Conservation (phyloP, 2,797 vertebrate genomes). For the Aplochiton taeniatus region DNA sequence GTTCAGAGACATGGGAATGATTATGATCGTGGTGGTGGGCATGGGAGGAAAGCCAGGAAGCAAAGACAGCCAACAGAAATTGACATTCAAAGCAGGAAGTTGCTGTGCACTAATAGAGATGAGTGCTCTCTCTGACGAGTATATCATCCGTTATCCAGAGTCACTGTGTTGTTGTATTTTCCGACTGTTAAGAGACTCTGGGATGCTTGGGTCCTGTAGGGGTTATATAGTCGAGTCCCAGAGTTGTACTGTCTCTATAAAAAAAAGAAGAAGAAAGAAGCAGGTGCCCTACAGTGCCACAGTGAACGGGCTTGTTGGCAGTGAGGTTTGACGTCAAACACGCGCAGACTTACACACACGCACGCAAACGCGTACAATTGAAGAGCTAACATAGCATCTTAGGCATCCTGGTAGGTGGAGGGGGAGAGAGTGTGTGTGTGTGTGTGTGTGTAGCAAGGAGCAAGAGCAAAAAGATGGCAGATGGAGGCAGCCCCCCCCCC, state of each 20-base stretch:
- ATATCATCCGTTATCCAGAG: neutral
- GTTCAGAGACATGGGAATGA: slow-evolving; percentile 11
- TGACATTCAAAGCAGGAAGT: slow-evolving; percentile 55
- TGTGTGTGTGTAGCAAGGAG: slow-evolving; percentile 23
- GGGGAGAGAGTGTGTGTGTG: slow-evolving; percentile 16
- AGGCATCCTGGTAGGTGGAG: slow-evolving; percentile 13
- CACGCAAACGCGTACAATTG: neutral
- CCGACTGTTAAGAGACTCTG: neutral
- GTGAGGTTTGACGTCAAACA: slow-evolving; percentile 25
- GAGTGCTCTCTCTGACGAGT: slow-evolving; percentile 10
- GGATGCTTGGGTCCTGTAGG: neutral
- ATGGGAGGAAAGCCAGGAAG: slow-evolving; percentile 57
- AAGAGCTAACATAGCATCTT: slow-evolving; percentile 14
- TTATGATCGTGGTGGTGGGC: slow-evolving; percentile 21
- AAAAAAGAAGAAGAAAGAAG: slow-evolving; percentile 23
- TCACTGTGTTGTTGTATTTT: neutral
- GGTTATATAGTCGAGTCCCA: neutral
- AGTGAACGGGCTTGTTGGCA: slow-evolving; percentile 16
- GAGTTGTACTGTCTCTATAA: slow-evolving; percentile 31
- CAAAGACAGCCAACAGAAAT: slow-evolving; percentile 38
- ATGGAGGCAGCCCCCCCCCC: slow-evolving; percentile 2
- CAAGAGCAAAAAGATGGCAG: slow-evolving; percentile 14
- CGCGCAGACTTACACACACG: neutral
- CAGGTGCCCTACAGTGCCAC: slow-evolving; percentile 27
- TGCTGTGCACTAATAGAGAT: slow-evolving; percentile 39